A percentile compares a stretch with the other conserved stretches of the same genome.
phyloP scores from a whole-genome alignment of 1,140 invertebrate species.

The Epicauta chinensis region DNA sequence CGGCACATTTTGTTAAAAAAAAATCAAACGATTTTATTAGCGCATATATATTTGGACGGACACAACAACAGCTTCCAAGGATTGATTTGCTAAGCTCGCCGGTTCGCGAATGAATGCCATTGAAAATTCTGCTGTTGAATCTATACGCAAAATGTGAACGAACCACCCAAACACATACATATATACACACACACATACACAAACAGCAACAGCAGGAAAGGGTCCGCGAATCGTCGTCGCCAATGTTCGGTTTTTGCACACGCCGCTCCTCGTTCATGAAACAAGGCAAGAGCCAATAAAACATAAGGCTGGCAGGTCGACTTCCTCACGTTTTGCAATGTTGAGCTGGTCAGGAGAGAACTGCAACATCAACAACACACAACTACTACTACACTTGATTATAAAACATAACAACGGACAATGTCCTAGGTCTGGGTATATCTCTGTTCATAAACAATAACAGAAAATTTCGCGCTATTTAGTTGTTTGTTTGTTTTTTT shows the following conservation, averaged over 20 bases:
- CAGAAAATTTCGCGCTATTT: too few species aligned
- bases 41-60: too few species aligned
- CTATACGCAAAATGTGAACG: too few species aligned
- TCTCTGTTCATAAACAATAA: too few species aligned
- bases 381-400: too few species aligned
- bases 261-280: slow-evolving; percentile 12
- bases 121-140: not conserved
- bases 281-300: slow-evolving; percentile 13
- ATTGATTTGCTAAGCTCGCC: slow-evolving; percentile 16
- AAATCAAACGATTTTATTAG: too few species aligned
- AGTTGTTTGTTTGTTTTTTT: too few species aligned
- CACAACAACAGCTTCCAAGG: slow-evolving; percentile 9
- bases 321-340: slow-evolving; percentile 32
- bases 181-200: too few species aligned
- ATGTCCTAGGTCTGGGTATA: slow-evolving; percentile 28
- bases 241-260: slow-evolving; percentile 31
- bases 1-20: too few species aligned
- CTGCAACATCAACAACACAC: too few species aligned
- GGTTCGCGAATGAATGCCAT: slow-evolving; percentile 21
- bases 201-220: slow-evolving; percentile 3
- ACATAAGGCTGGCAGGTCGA: too few species aligned
- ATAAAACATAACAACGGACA: slow-evolving; percentile 29
- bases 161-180: too few species aligned
- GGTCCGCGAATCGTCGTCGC: slow-evolving; percentile 14
- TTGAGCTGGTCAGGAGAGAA: slow-evolving; percentile 37